Percentiles rank a stretch among this genome's conserved stretches.
These are phyloP conservation scores for Oligia strigilis DNA, from an alignment of 2,888 invertebrate genomes.

Conservation along the genomic window DNA sequence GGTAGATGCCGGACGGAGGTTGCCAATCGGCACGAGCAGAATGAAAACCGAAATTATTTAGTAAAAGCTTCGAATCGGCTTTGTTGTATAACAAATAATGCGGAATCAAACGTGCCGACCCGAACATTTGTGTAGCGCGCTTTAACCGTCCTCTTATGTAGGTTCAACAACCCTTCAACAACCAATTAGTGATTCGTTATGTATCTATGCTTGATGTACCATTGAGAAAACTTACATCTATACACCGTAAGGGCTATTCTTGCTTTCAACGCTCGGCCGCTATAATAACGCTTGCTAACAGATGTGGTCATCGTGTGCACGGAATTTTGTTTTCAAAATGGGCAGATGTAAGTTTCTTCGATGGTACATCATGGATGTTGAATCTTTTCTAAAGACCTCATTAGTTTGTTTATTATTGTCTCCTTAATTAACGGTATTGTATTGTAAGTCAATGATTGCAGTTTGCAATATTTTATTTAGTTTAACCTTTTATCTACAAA, in stretches of 20 bases:
- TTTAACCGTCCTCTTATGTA: slow-evolving; percentile 45
- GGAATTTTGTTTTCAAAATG: no score
- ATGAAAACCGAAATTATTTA: neutral
- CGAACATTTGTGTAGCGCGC: neutral
- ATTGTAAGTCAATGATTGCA: slow-evolving; percentile 16
- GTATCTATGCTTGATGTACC: slow-evolving; percentile 9
- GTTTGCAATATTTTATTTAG: neutral
- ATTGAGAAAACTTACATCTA: no score
- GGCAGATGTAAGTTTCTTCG: no score
- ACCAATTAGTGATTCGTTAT: slow-evolving; percentile 46
- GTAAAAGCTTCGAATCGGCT: neutral
- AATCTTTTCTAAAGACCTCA: slow-evolving; percentile 22
- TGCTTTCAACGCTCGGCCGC: no score
- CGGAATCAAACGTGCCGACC: neutral
- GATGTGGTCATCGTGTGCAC: no score
- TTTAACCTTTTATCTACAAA: neutral
- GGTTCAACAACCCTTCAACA: slow-evolving; percentile 41
- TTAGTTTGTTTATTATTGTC: slow-evolving; percentile 17
- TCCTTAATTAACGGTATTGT: slow-evolving; percentile 28
- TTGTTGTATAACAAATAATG: neutral
- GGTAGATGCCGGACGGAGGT: neutral
- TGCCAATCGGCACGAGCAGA: neutral
- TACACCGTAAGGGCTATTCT: no score
- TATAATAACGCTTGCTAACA: no score
- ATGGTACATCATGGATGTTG: neutral